A percentile compares a stretch with the other conserved stretches of the same genome.
Conservation (phyloP, 1,140 invertebrate species). For the Solenopsis fugax region DNA sequence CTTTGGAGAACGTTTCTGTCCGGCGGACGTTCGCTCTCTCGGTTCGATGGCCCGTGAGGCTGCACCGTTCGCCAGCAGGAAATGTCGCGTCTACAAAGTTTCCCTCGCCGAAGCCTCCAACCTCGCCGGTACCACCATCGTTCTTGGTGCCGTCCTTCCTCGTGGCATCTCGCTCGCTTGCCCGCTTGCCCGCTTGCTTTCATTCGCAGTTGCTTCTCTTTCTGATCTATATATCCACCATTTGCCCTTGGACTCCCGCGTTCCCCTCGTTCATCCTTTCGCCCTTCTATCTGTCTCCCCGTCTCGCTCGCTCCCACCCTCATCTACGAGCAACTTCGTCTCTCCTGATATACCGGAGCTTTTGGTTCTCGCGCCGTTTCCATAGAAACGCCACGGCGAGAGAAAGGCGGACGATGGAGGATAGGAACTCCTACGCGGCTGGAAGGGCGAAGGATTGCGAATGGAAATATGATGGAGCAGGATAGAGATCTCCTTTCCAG, state of each 20-base stretch:
- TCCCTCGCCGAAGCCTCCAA: slow-evolving; percentile 66
- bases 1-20: slow-evolving; percentile 60
- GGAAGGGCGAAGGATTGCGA: slow-evolving; percentile 31
- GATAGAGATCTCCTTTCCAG: slow-evolving; percentile 37
- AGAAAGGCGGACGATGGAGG: slow-evolving; percentile 54
- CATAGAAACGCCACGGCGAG: slow-evolving; percentile 72
- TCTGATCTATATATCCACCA: slow-evolving; percentile 37
- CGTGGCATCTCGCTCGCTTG: slow-evolving; percentile 40
- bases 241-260: slow-evolving; percentile 39
- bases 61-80: slow-evolving; percentile 74
- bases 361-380: slow-evolving; percentile 69
- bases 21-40: slow-evolving; percentile 8
- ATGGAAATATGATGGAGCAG: slow-evolving; percentile 33
- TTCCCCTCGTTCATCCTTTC: slow-evolving; percentile 39
- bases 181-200: background rate
- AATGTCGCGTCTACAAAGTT: slow-evolving; percentile 82
- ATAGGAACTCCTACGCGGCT: background rate
- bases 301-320: background rate
- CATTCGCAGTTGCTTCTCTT: slow-evolving; percentile 43
- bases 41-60: slow-evolving; percentile 49
- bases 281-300: slow-evolving; percentile 25
- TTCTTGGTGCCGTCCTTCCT: slow-evolving; percentile 53
- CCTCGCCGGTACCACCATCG: slow-evolving; percentile 60
- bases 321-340: slow-evolving; percentile 50
- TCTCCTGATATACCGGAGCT: slow-evolving; percentile 60